Percentiles rank a stretch among this genome's conserved stretches.
phyloP scores from a whole-genome alignment of 53 echinoderm and acorn worm species.

The Mesocentrotus franciscanus region DNA sequence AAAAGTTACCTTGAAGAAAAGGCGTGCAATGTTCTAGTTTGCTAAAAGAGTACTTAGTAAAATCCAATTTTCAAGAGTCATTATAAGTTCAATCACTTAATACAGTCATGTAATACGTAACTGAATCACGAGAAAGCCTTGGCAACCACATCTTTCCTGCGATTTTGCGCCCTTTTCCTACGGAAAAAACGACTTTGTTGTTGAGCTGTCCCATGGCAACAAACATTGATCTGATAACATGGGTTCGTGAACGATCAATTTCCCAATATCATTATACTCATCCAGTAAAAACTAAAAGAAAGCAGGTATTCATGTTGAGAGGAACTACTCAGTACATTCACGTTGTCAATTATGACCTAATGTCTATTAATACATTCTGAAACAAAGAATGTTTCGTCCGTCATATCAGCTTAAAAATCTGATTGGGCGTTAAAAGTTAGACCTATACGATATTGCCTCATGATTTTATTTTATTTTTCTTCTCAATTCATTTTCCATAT shows the following conservation, averaged over 20 bases:
- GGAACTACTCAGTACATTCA: background rate
- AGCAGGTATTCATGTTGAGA: background rate
- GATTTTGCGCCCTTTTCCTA: background rate
- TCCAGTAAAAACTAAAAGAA: background rate
- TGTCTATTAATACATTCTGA: too few species aligned
- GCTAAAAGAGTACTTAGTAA: background rate
- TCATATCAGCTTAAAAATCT: too few species aligned
- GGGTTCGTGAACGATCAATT: slow-evolving; percentile 1
- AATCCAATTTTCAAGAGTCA: background rate
- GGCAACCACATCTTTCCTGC: background rate
- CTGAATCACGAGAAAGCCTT: background rate
- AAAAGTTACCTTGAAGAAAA: background rate
- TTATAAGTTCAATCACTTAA: background rate
- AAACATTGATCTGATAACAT: slow-evolving; percentile 31
- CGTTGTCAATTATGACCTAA: background rate
- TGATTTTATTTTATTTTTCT: too few species aligned
- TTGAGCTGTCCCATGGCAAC: background rate
- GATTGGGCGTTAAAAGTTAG: too few species aligned
- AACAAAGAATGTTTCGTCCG: too few species aligned
- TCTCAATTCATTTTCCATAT: too few species aligned
- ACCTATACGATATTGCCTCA: too few species aligned
- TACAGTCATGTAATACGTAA: background rate
- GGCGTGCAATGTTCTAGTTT: background rate
- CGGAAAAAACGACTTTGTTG: background rate
- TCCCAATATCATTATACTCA: background rate